Evolutionary conservation across 2,113 vertebrate species (phyloP).

Genomic region (Calonectris borealis): DNA sequence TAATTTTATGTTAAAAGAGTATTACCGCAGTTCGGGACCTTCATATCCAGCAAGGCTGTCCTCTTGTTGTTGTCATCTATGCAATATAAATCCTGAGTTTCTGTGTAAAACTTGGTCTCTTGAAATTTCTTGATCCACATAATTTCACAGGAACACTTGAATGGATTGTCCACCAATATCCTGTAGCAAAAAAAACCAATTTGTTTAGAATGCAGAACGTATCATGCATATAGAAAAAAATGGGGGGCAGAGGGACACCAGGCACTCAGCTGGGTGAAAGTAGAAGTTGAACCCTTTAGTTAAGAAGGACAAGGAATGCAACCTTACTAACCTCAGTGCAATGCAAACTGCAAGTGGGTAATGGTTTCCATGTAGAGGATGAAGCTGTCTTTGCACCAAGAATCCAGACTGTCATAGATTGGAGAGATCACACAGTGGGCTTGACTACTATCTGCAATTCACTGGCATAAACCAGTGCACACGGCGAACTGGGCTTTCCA

Average conservation of each 20-base stretch:
- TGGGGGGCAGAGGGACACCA: not conserved
- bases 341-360: not conserved
- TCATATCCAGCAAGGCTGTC: slow-evolving; percentile 82
- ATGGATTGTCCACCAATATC: slow-evolving; percentile 88
- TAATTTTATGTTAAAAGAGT: slow-evolving; percentile 34
- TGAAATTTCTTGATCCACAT: slow-evolving; percentile 95
- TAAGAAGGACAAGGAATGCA: not conserved
- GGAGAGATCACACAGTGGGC: not conserved
- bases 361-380: not conserved
- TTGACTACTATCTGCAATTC: not conserved
- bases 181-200: slow-evolving; percentile 59
- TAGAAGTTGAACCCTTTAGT: not conserved
- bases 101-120: slow-evolving; percentile 80
- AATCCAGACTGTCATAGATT: not conserved
- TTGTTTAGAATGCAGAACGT: not conserved
- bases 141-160: slow-evolving; percentile 94
- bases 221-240: not conserved
- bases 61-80: slow-evolving; percentile 84
- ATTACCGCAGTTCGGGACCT: slow-evolving; percentile 90
- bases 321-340: not conserved
- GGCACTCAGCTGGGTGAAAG: not conserved
- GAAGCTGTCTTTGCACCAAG: not conserved
- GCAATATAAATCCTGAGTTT: slow-evolving; percentile 87
- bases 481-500: not conserved
- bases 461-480: not conserved